Conservation (phyloP, 2,797 vertebrate genomes). For the Cyclopterus lumpus region DNA sequence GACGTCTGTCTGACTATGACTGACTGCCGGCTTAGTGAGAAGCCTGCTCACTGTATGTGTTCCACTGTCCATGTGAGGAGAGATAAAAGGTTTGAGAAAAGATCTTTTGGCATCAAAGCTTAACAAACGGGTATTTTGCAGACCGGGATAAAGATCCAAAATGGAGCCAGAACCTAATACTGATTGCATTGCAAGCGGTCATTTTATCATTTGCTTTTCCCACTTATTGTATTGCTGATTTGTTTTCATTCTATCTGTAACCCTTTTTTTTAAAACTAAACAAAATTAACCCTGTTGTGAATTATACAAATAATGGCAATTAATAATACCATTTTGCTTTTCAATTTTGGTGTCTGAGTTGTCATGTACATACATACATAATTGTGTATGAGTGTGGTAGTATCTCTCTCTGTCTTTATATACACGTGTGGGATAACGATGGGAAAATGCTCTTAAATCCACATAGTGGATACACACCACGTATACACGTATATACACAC, state of each 20-base stretch:
- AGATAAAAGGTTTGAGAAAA: not conserved
- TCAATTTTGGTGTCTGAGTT: not conserved
- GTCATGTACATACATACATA: not conserved
- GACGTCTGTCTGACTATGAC: not conserved
- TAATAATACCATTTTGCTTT: not conserved
- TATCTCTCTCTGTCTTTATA: too few relatives aligned
- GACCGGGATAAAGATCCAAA: not conserved
- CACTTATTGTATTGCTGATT: not conserved
- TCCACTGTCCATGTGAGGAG: not conserved
- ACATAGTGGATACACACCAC: conserved; percentile 28
- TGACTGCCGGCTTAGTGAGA: not conserved
- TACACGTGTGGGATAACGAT: conserved; percentile 48
- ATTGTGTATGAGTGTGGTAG: not conserved
- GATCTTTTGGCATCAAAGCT: not conserved
- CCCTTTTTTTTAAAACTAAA: not conserved
- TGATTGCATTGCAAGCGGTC: not conserved
- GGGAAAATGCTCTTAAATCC: conserved; percentile 54
- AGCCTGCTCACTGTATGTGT: not conserved
- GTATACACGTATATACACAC: conserved; percentile 15
- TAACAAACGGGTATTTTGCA: not conserved
- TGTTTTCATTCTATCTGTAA: not conserved
- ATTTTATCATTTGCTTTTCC: not conserved
- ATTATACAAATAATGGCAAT: not conserved
- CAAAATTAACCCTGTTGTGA: not conserved
- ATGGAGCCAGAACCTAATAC: not conserved